Percentiles rank a stretch among this genome's conserved stretches.
phyloP scores from a whole-genome alignment of 2,113 vertebrate genomes.

The Tragulus kanchil region DNA sequence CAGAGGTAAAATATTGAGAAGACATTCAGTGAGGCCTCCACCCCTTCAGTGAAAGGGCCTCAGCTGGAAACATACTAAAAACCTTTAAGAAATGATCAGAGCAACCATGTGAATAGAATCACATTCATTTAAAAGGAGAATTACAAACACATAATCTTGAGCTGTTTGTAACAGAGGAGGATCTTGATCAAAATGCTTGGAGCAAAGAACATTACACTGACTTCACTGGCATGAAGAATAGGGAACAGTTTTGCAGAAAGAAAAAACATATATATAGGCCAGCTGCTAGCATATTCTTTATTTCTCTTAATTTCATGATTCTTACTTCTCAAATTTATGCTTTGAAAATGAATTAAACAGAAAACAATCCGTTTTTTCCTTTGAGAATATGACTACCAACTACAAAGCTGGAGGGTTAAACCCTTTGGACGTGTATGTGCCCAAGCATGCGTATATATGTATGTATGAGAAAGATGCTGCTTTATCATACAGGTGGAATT shows the following conservation, averaged over 20 bases:
- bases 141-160: conserved; percentile 59
- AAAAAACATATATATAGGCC: neutral
- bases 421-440: neutral
- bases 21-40: conserved; percentile 1
- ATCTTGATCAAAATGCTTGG: conserved; percentile 40
- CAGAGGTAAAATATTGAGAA: conserved; percentile 43
- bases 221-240: neutral
- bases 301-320: neutral
- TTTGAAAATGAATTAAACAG: conserved; percentile 34
- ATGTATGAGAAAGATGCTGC: neutral
- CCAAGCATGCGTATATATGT: neutral
- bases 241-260: neutral
- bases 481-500: neutral
- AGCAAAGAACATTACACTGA: neutral
- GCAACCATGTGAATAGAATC: conserved; percentile 18
- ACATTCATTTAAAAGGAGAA: conserved; percentile 41
- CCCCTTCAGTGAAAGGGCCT: conserved; percentile 49
- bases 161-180: conserved; percentile 15
- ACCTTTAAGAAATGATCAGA: conserved; percentile 43
- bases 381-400: neutral
- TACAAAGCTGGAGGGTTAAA: neutral
- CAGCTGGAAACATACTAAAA: conserved; percentile 66
- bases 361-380: neutral
- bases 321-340: neutral
- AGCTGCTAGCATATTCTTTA: neutral